A percentile compares a stretch with the other conserved stretches of the same genome.
These are phyloP conservation scores for Acropora yongei DNA, from an alignment of 64 coral and sea anemone species.

Conservation along the genomic window DNA sequence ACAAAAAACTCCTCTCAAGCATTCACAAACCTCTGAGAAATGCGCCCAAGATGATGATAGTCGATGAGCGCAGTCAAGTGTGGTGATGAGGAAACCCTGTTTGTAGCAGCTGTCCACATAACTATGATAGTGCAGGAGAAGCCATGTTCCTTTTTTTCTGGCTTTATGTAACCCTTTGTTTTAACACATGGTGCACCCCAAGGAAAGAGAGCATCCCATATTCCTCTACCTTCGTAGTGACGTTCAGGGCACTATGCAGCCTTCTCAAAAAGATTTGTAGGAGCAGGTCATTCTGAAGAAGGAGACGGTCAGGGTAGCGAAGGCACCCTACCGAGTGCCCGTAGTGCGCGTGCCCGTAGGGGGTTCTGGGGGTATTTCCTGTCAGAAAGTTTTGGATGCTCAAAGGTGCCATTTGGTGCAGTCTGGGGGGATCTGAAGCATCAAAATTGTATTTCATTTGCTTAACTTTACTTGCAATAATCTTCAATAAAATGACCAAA, in stretches of 20 bases:
- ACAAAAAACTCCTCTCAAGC: too few relatives aligned
- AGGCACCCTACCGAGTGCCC: background rate
- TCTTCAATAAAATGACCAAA: constrained; percentile 61
- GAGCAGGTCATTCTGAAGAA: constrained; percentile 46
- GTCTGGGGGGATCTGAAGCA: constrained; percentile 45
- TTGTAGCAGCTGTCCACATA: too few relatives aligned
- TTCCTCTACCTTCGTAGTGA: too few relatives aligned
- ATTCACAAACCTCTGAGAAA: too few relatives aligned
- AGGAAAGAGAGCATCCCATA: too few relatives aligned
- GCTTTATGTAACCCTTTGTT: too few relatives aligned
- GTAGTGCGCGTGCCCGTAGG: background rate
- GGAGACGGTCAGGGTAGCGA: constrained; percentile 35
- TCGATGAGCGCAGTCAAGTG: too few relatives aligned
- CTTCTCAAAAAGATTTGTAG: constrained; percentile 56
- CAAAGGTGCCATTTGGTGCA: constrained; percentile 61
- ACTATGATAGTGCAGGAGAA: too few relatives aligned
- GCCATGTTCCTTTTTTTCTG: too few relatives aligned
- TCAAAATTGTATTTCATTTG: constrained; percentile 71
- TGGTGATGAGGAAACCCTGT: too few relatives aligned
- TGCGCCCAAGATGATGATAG: too few relatives aligned
- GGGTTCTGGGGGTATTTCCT: background rate
- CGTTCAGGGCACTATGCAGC: background rate
- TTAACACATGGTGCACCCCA: too few relatives aligned
- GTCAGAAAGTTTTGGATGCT: constrained; percentile 38
- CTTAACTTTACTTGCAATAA: constrained; percentile 51